Evolutionary conservation across 1,140 invertebrate species (phyloP), one percentile per base, ranked within the genome.

Genomic region (Berghia stephanieae): DNA sequence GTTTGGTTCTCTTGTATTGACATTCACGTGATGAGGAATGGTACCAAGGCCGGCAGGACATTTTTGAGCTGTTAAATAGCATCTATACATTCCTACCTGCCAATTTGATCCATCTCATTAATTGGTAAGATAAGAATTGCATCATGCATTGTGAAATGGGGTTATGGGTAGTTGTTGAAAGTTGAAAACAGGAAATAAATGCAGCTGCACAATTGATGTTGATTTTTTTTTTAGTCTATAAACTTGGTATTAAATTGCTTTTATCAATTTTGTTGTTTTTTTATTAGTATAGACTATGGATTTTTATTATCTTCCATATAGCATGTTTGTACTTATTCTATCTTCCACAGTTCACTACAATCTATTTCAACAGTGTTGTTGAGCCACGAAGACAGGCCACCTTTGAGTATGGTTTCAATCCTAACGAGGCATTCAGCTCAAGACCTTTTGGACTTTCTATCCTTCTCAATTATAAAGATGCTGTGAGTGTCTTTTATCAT

Each of bases 371-470:
- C 83, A 93, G 93, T 84, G 91, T 94, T 84, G 96, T 99, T 0
- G 95, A 96, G 83, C 94, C 97, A 0, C 93, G 93, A 70, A 93
- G 97, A 83, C 96, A 99, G 90, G 96, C 96, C 21, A 98, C 98
- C 0, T 93, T 99, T 76, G 94, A 94, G 66, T 99, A 99, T 89
- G 95, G 95, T 3, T 99, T 99, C 87, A 92, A 96, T 74, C 96
- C 98, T 34, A 95, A 95, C 81, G 98, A 99, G 88, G 93, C 94
- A 68, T 99, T 98, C 87, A 96, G 96, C 87, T 95, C 96, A 77
- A 92, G 98, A 82, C 97, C 98, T 10, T 98, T 99, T 88, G 98
- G 98, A 38, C 91, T 99, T 0, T 95, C 95, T 83, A 93, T 99
- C 82, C 97, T 98, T 81, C 90, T 99, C 3, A 94, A 94, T 83